These are phyloP conservation scores for Mus spicilegus DNA, from an alignment of 2,113 vertebrate genomes.

Conservation along the genomic window DNA sequence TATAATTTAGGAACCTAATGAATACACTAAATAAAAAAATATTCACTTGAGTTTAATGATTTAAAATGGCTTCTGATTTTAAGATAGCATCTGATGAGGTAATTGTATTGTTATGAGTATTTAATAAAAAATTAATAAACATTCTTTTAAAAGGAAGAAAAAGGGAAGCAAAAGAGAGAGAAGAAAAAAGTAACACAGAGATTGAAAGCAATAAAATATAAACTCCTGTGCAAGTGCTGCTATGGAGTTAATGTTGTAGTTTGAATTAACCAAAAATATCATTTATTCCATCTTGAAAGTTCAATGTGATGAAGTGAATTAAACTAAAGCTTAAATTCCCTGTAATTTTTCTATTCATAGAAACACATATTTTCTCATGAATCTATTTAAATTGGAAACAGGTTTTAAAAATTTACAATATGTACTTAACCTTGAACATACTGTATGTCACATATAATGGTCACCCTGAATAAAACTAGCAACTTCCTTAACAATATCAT, in stretches of 20 bases:
- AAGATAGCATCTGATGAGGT: background rate
- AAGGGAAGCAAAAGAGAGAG: background rate
- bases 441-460: constrained; percentile 61
- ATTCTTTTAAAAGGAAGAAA: background rate
- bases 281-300: constrained; percentile 60
- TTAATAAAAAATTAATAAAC: background rate
- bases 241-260: constrained; percentile 49
- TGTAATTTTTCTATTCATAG: constrained; percentile 35
- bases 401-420: constrained; percentile 77
- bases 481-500: constrained; percentile 76
- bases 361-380: constrained; percentile 41
- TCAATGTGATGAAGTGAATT: constrained; percentile 59
- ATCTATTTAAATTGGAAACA: constrained; percentile 70
- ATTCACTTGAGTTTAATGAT: background rate
- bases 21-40: background rate
- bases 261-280: constrained; percentile 55
- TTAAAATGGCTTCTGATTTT: background rate
- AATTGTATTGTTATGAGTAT: background rate
- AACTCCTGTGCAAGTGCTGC: background rate
- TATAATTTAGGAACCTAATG: background rate
- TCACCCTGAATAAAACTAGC: constrained; percentile 61
- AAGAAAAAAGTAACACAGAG: background rate
- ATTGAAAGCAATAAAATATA: background rate
- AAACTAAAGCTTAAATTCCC: constrained; percentile 40
- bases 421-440: constrained; percentile 77